A percentile compares a stretch with the other conserved stretches of the same genome.
These are phyloP conservation scores for Sitta europaea DNA, from an alignment of 2,113 vertebrate genomes.

Conservation along the genomic window DNA sequence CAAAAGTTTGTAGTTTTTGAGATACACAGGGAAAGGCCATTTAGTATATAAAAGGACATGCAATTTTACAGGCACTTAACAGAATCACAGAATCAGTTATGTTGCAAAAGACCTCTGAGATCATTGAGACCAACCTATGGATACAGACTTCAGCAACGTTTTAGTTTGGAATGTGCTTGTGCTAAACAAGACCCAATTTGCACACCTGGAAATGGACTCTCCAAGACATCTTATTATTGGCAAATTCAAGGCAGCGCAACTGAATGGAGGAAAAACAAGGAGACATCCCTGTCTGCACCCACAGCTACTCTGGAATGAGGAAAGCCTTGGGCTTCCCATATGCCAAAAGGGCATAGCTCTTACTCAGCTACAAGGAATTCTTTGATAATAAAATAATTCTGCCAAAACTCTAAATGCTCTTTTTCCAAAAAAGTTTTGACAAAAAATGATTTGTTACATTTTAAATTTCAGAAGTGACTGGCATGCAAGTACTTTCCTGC, in stretches of 20 bases:
- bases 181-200: not conserved
- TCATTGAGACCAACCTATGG: not conserved
- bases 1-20: not conserved
- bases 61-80: not conserved
- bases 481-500: not conserved
- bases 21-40: not conserved
- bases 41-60: not conserved
- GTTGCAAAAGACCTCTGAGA: not conserved
- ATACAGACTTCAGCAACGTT: not conserved
- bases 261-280: not conserved
- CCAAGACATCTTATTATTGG: not conserved
- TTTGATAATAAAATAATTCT: not conserved
- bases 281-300: not conserved
- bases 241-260: not conserved
- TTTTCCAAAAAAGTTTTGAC: not conserved
- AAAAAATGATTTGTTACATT: not conserved
- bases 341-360: not conserved
- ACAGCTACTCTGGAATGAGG: fast-evolving
- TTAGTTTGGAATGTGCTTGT: not conserved
- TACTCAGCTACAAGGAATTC: not conserved
- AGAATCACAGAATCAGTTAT: not conserved
- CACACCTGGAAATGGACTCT: not conserved
- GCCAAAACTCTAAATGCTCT: not conserved
- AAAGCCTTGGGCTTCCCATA: not conserved
- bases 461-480: not conserved